A percentile compares a stretch with the other conserved stretches of the same genome.
Evolutionary conservation across 2,888 invertebrate genomes (phyloP).

Genomic region (Sclerodermus sp.): DNA sequence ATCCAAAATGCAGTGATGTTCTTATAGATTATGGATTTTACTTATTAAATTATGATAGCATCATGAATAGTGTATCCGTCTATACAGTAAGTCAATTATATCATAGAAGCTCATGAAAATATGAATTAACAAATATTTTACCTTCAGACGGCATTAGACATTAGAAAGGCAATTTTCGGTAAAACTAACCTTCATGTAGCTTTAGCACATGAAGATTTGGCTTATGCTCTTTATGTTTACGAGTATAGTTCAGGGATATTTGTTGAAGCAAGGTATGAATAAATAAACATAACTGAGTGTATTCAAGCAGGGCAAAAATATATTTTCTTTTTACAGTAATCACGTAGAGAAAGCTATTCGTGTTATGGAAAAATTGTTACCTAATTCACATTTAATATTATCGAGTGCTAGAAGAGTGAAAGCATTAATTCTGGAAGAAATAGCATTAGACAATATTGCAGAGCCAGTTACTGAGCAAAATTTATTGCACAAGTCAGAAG

Average conservation of each 20-base stretch:
- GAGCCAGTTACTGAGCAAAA: slow-evolving; percentile 60
- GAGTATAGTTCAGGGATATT: slow-evolving; percentile 91
- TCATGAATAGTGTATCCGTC: slow-evolving; percentile 80
- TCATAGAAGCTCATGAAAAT: not conserved
- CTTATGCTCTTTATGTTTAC: slow-evolving; percentile 89
- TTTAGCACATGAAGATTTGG: slow-evolving; percentile 87
- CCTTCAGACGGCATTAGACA: slow-evolving; percentile 69
- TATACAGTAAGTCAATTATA: slow-evolving; percentile 66
- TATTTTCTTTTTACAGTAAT: slow-evolving; percentile 61
- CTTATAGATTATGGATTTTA: slow-evolving; percentile 90
- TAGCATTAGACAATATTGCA: slow-evolving; percentile 78
- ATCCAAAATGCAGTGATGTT: slow-evolving; percentile 83
- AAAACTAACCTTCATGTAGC: slow-evolving; percentile 86
- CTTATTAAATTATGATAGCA: slow-evolving; percentile 84
- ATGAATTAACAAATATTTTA: not conserved
- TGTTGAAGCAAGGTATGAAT: slow-evolving; percentile 69
- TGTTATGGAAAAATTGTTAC: slow-evolving; percentile 79
- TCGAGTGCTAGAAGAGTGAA: slow-evolving; percentile 90
- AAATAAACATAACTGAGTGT: not conserved
- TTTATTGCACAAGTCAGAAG: slow-evolving; percentile 77
- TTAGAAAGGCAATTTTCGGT: slow-evolving; percentile 78
- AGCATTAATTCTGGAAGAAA: slow-evolving; percentile 90
- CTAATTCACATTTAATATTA: slow-evolving; percentile 79
- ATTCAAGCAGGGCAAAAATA: no score
- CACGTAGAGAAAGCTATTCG: slow-evolving; percentile 82